Percentiles rank a stretch among this genome's conserved stretches.
Conservation (phyloP, 2,888 invertebrate genomes). For the Apodemia duryi region DNA sequence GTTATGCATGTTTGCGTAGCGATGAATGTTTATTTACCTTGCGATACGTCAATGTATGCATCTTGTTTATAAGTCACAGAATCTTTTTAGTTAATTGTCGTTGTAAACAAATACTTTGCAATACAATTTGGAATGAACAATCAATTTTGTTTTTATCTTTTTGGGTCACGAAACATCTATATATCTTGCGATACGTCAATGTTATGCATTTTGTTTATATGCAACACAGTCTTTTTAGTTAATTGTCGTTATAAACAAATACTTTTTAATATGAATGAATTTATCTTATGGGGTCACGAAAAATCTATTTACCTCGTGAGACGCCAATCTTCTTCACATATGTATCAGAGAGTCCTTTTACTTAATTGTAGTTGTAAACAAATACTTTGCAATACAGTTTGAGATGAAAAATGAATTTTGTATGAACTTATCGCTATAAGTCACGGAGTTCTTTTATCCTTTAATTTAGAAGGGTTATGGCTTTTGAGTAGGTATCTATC, state of each 20-base stretch:
- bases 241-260: not conserved
- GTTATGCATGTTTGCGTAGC: slow-evolving; percentile 62
- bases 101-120: not conserved
- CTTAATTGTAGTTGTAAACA: not conserved
- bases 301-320: not conserved
- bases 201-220: too few relatives aligned
- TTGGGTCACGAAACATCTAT: not conserved
- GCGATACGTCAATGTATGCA: slow-evolving; percentile 45
- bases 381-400: not conserved
- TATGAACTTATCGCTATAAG: too few relatives aligned
- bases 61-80: not conserved
- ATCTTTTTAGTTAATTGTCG: not conserved
- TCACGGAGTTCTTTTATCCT: too few relatives aligned
- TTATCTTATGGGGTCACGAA: not conserved
- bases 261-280: not conserved
- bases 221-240: not conserved
- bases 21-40: slow-evolving; percentile 34
- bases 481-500: too few relatives aligned
- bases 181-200: too few relatives aligned
- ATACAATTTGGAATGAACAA: not conserved
- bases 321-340: too few relatives aligned
- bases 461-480: too few relatives aligned
- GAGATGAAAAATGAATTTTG: too few relatives aligned
- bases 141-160: not conserved
- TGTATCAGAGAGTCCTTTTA: not conserved